phyloP scores from a whole-genome alignment of 2,113 vertebrate genomes.

The Limnothrissa miodon region DNA sequence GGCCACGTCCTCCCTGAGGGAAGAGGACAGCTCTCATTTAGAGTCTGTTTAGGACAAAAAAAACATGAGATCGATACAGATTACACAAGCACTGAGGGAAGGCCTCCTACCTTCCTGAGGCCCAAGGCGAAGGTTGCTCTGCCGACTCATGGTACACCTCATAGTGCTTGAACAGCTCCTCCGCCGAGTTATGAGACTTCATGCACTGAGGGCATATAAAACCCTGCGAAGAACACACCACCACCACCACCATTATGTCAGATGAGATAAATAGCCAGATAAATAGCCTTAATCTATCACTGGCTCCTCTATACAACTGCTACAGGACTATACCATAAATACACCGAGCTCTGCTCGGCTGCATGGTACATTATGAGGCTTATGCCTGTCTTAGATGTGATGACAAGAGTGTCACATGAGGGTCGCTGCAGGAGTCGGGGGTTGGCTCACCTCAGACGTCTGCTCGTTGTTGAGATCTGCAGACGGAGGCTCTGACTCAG shows the following conservation, averaged over 20 bases:
- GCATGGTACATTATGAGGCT: too few relatives aligned
- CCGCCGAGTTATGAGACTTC: conserved; percentile 97
- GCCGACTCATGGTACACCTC: conserved; percentile 89
- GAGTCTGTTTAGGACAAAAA: not conserved
- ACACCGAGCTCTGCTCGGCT: not conserved
- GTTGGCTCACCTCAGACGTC: conserved; percentile 85
- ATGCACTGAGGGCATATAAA: conserved; percentile 99
- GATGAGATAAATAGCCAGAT: too few relatives aligned
- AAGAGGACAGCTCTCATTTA: conserved; percentile 1
- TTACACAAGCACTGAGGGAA: not conserved
- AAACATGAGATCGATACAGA: not conserved
- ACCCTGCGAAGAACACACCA: conserved; percentile 72
- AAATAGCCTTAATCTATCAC: too few relatives aligned
- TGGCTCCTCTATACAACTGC: not conserved
- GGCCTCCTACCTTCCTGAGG: conserved; percentile 77
- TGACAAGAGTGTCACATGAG: not conserved
- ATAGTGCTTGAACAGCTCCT: conserved; percentile 98
- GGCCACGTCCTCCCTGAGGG: conserved; percentile 82
- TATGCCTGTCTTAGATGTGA: not conserved
- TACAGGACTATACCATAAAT: not conserved
- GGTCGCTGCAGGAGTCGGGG: not conserved
- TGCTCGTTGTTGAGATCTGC: conserved; percentile 87
- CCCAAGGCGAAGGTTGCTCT: conserved; percentile 79
- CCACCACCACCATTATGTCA: not conserved
- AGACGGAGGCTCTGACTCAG: conserved; percentile 88